Conservation (phyloP, 2,888 invertebrate species). For the Gerosis bhagava region DNA sequence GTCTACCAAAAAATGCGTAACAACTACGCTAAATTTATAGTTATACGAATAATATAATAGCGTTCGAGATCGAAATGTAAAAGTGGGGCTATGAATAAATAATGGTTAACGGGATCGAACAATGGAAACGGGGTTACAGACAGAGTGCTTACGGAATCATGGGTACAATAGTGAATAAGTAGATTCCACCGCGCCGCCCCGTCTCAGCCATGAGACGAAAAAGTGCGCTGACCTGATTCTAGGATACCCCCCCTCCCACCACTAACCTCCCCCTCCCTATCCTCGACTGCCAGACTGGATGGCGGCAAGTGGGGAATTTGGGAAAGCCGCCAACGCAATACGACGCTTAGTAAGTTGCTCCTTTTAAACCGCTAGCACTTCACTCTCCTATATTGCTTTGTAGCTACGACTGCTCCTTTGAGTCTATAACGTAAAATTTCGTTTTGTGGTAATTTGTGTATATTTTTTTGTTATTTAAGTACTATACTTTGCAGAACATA, state of each 20-base stretch:
- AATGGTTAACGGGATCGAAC: conserved; percentile 14
- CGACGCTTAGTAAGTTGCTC: conserved; percentile 22
- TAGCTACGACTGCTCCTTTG: too few relatives aligned
- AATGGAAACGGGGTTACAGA: conserved; percentile 20
- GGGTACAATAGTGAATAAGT: conserved; percentile 21
- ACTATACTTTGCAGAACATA: too few relatives aligned
- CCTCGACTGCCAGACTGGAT: conserved; percentile 47
- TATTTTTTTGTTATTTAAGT: too few relatives aligned
- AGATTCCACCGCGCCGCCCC: conserved; percentile 47
- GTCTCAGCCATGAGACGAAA: conserved; percentile 49
- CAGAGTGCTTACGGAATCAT: conserved; percentile 12
- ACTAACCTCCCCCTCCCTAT: conserved; percentile 27
- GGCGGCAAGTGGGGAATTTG: conserved; percentile 46
- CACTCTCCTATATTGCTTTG: conserved; percentile 3
- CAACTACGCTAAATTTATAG: too few relatives aligned
- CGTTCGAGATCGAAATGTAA: conserved; percentile 5
- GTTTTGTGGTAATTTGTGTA: too few relatives aligned
- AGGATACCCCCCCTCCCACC: conserved; percentile 20
- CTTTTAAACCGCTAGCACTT: conserved; percentile 5
- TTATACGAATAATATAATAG: conserved; percentile 1
- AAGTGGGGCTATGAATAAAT: conserved; percentile 14
- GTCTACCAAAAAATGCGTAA: too few relatives aligned
- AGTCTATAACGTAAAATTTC: too few relatives aligned
- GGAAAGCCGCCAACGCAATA: conserved; percentile 36
- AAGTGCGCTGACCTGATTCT: conserved; percentile 61